phyloP scores from a whole-genome alignment of 2,113 vertebrate species.

The Xyliphius kryptos region DNA sequence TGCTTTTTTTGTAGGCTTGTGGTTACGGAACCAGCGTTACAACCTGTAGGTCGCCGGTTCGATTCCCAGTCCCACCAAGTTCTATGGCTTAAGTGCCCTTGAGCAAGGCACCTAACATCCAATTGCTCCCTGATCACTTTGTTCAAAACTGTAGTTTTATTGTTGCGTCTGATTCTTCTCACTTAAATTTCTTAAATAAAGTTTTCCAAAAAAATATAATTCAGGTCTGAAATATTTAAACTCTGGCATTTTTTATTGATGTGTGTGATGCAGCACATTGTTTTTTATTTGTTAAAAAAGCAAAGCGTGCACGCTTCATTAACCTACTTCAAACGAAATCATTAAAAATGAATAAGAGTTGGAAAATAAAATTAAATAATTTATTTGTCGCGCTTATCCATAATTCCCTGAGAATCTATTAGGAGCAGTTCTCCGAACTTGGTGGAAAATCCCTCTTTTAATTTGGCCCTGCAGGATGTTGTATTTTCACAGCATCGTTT shows the following conservation, averaged over 20 bases:
- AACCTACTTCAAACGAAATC: slow-evolving; percentile 72
- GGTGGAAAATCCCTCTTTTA: slow-evolving; percentile 16
- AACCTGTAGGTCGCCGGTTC: no score
- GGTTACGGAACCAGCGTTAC: no score
- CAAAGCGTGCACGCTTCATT: slow-evolving; percentile 62
- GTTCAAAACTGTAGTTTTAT: no score
- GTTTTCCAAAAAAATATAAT: no score
- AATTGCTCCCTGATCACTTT: no score
- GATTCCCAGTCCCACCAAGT: no score
- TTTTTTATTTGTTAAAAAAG: slow-evolving; percentile 17
- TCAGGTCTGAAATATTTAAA: not conserved
- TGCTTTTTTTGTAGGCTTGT: no score
- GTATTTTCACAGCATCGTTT: slow-evolving; percentile 20
- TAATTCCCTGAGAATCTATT: slow-evolving; percentile 42
- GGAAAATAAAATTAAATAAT: slow-evolving; percentile 75
- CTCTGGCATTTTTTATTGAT: slow-evolving; percentile 3
- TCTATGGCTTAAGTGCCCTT: no score
- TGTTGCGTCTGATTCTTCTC: no score
- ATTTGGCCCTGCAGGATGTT: slow-evolving; percentile 18
- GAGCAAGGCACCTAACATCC: no score
- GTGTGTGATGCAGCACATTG: slow-evolving; percentile 4
- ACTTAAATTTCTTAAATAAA: no score
- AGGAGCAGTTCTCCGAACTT: slow-evolving; percentile 20
- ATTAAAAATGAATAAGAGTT: slow-evolving; percentile 75
- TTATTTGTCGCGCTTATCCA: slow-evolving; percentile 51